Evolutionary conservation across 2,113 vertebrate species (phyloP).

Genomic region (Zingel zingel): DNA sequence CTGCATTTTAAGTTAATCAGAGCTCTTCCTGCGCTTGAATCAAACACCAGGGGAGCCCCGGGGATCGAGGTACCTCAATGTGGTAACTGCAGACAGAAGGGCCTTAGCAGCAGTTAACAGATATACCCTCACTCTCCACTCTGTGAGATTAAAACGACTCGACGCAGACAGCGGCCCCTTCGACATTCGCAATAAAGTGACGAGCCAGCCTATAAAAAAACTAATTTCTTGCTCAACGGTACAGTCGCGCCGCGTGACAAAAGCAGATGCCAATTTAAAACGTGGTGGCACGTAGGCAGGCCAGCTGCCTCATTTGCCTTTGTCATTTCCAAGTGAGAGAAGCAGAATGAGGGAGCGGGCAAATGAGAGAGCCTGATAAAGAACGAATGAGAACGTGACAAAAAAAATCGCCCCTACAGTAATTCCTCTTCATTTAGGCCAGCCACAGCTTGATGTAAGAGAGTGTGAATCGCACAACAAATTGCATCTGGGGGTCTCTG

Average conservation of each 20-base stretch:
- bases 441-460: conserved; percentile 55
- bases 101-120: conserved; percentile 55
- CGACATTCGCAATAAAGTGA: conserved; percentile 67
- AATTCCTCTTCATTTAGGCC: conserved; percentile 76
- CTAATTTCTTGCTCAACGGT: conserved; percentile 67
- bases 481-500: conserved; percentile 65
- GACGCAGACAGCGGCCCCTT: conserved; percentile 39
- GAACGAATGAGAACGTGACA: conserved; percentile 52
- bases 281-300: conserved; percentile 42
- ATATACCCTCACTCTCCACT: conserved; percentile 49
- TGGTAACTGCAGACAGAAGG: conserved; percentile 42
- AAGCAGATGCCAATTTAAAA: conserved; percentile 80
- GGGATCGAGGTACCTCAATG: conserved; percentile 38
- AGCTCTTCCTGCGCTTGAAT: conserved; percentile 50
- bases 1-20: conserved; percentile 61
- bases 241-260: conserved; percentile 38
- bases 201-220: conserved; percentile 64
- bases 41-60: conserved; percentile 51
- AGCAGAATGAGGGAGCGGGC: conserved; percentile 15
- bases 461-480: conserved; percentile 64
- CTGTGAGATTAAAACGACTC: conserved; percentile 60
- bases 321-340: conserved; percentile 68
- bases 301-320: conserved; percentile 68
- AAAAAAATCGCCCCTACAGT: conserved; percentile 44
- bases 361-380: conserved; percentile 51